These are phyloP conservation scores for Melikaiella ostensackeni DNA, from an alignment of 2,888 invertebrate genomes.

Conservation along the genomic window DNA sequence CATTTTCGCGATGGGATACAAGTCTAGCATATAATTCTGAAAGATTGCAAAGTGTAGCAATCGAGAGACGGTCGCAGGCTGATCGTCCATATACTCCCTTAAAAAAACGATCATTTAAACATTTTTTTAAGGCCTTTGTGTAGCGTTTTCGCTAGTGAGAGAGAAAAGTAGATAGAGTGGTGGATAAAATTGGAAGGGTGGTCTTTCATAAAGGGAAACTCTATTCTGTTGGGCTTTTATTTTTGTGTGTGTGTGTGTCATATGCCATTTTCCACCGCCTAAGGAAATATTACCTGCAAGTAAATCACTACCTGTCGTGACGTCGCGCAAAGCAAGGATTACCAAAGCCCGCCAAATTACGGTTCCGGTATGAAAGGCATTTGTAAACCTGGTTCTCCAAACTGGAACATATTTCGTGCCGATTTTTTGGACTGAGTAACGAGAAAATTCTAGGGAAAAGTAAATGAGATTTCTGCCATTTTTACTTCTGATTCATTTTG, in stretches of 20 bases:
- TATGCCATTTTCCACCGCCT: constrained; percentile 17
- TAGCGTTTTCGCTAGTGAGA: background rate
- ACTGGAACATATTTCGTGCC: background rate
- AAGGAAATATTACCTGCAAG: constrained; percentile 34
- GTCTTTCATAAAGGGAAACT: constrained; percentile 11
- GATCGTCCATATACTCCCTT: too few species aligned
- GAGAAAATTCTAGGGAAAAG: background rate
- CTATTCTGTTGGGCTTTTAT: constrained; percentile 6
- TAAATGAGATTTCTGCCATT: background rate
- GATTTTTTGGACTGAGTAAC: background rate
- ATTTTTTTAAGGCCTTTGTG: constrained; percentile 30
- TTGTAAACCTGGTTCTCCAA: constrained; percentile 3
- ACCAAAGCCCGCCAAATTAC: constrained; percentile 35
- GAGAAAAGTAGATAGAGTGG: constrained; percentile 9
- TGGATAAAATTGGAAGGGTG: constrained; percentile 6
- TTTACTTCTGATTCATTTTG: background rate
- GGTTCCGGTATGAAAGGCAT: constrained; percentile 1
- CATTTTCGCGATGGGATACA: too few species aligned
- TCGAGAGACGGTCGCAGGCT: too few species aligned
- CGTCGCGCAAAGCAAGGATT: constrained; percentile 22
- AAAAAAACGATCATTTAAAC: too few species aligned
- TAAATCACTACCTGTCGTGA: constrained; percentile 30
- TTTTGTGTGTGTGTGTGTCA: constrained; percentile 2
- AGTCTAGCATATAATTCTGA: too few species aligned
- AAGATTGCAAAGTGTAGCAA: too few species aligned